Percentiles rank a stretch among this genome's conserved stretches.
Conservation (phyloP, 2,888 invertebrate species). For the Rhogogaster chlorosoma region DNA sequence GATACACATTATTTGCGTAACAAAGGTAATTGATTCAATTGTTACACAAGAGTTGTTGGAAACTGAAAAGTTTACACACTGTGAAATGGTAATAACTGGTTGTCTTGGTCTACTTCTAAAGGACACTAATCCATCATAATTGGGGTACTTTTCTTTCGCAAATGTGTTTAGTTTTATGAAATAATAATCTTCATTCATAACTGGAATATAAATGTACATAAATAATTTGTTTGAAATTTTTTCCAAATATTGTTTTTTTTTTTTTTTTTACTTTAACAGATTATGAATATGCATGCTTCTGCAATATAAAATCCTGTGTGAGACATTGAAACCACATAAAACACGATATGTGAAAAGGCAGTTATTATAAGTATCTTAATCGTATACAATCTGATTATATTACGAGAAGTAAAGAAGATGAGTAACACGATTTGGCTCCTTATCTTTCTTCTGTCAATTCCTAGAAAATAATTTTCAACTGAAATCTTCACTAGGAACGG, state of each 20-base stretch:
- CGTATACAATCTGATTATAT: conserved; percentile 41
- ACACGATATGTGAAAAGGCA: conserved; percentile 25
- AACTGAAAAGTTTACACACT: not conserved
- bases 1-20: not conserved
- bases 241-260: not conserved
- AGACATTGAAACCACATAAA: conserved; percentile 25
- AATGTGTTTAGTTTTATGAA: not conserved
- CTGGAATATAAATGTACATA: not conserved
- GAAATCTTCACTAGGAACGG: not conserved
- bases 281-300: conserved; percentile 1
- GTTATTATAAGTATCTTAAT: conserved; percentile 21
- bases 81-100: not conserved
- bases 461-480: not conserved
- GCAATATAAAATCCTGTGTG: conserved; percentile 15
- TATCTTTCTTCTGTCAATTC: not conserved
- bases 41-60: not conserved
- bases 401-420: conserved; percentile 4
- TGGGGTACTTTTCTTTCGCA: not conserved
- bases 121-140: not conserved
- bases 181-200: conserved; percentile 3
- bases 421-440: not conserved
- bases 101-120: not conserved
- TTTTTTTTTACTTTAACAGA: not conserved
- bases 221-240: not conserved
- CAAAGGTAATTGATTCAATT: not conserved